Conservation (phyloP, 2,888 invertebrate genomes). For the Thera britannica region DNA sequence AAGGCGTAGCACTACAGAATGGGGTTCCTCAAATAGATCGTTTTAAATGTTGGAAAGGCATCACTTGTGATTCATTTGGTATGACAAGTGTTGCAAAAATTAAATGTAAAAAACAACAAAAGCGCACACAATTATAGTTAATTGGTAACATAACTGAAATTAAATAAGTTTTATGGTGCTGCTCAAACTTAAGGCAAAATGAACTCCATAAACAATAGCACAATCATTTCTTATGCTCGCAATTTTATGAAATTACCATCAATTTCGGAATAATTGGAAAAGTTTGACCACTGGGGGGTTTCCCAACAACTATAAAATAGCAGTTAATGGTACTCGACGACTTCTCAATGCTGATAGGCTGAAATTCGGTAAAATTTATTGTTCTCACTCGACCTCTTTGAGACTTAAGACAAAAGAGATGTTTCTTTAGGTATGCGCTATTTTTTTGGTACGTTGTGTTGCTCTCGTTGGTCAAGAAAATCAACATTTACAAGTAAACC, state of each 20-base stretch:
- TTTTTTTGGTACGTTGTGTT: neutral
- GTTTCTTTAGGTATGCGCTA: neutral
- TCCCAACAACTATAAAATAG: conserved; percentile 71
- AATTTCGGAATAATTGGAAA: conserved; percentile 69
- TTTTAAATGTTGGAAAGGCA: too few relatives aligned
- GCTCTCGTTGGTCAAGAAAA: too few relatives aligned
- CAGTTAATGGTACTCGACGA: conserved; percentile 66
- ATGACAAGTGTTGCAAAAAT: too few relatives aligned
- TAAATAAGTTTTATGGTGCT: conserved; percentile 25
- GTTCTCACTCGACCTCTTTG: conserved; percentile 46
- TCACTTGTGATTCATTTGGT: too few relatives aligned
- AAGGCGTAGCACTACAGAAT: too few relatives aligned
- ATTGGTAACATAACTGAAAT: conserved; percentile 20
- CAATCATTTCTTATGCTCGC: conserved; percentile 51
- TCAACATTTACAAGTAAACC: too few relatives aligned
- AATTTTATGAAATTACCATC: conserved; percentile 64
- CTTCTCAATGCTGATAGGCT: conserved; percentile 69
- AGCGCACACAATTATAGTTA: neutral
- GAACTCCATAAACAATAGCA: conserved; percentile 46
- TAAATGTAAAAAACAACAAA: neutral
- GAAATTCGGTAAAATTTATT: conserved; percentile 66
- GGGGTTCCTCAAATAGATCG: too few relatives aligned
- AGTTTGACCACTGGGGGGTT: conserved; percentile 60
- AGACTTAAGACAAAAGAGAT: conserved; percentile 31
- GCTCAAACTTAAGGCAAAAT: conserved; percentile 40